Evolutionary conservation across 2,113 vertebrate species (phyloP), one percentile per base, ranked within the genome.

Genomic region (Butorides virescens): DNA sequence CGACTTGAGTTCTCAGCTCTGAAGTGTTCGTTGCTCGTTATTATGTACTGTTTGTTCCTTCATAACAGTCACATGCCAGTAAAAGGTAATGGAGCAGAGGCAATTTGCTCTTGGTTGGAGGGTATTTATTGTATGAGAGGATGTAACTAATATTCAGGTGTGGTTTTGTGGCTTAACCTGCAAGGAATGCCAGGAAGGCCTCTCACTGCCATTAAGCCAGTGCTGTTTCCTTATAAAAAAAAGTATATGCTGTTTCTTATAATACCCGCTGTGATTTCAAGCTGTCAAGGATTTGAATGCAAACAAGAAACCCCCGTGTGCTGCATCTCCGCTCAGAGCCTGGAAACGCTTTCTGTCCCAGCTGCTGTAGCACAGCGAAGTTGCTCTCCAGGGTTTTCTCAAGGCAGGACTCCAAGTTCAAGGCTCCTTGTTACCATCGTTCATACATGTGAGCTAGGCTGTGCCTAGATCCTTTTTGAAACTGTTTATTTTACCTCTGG

Each of bases 31-130:
- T 95, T 95, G 62, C 72, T 96, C 74, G 89, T 85, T 88, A 83
- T 84, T 93, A 78, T 78, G 94, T 46, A 81, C 80, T 81, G 92
- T 91, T 93, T 95, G 92, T 92, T 81, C 92, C 87, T 72, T 58
- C 74, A 39, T 92, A 74, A 76, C 32, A 70, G 74, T 22, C 65
- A 62, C 79, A 82, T 82, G 62, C 86, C 37, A 90, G 81, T 92
- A 88, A 95, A 96, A 90, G 84, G 84, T 73, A 97, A 95, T 93
- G 95, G 89, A 93, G 96, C 73, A 27, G 66, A 93, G 50, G 77
- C 15, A 66, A 10, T 82, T 68, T 91, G 70, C 77, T 75, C 59
- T 53, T 58, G 73, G 61, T 78, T 91, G 46, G 81, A 87, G 52
- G 68, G 47, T 42, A 44, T 89, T 93, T 86, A 72, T 39, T 91